phyloP scores from a whole-genome alignment of 37 sponge, comb jelly and placozoan species.

The Agelas oroides region DNA sequence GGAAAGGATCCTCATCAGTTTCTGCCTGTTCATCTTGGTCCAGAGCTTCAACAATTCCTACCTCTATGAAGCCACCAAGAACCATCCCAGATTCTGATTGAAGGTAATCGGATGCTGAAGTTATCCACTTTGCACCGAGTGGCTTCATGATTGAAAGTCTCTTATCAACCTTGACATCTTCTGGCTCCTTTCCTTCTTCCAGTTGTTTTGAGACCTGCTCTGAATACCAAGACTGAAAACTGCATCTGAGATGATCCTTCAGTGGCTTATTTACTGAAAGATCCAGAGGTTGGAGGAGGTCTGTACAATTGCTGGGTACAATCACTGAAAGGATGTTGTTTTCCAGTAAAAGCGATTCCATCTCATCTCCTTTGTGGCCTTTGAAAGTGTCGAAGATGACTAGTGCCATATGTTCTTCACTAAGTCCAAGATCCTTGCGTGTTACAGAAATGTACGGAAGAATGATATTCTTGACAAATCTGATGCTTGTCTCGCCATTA shows the following conservation, averaged over 20 bases:
- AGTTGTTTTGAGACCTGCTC: constrained; percentile 36
- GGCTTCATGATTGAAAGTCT: background rate
- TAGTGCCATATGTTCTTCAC: constrained; percentile 24
- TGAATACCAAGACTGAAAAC: constrained; percentile 52
- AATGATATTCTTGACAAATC: constrained; percentile 42
- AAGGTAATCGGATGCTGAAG: constrained; percentile 21
- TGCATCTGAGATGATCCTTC: constrained; percentile 41
- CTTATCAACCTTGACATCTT: constrained; percentile 17
- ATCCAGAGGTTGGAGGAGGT: constrained; percentile 39
- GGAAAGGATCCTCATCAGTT: too few species aligned
- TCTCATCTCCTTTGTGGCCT: constrained; percentile 37
- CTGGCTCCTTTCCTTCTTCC: constrained; percentile 29
- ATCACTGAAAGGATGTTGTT: constrained; percentile 44
- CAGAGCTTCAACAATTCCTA: background rate
- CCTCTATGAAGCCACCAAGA: background rate
- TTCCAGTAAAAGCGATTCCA: constrained; percentile 13
- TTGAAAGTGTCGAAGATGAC: constrained; percentile 56
- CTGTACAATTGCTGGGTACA: constrained; percentile 49
- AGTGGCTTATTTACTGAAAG: constrained; percentile 47
- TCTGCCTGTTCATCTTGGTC: too few species aligned
- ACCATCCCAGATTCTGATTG: background rate
- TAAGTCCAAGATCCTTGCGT: constrained; percentile 16
- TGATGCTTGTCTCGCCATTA: constrained; percentile 42
- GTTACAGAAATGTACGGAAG: constrained; percentile 36
- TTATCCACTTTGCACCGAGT: background rate